Conservation (phyloP, 2,888 invertebrate genomes). For the Acrobasis repandana region DNA sequence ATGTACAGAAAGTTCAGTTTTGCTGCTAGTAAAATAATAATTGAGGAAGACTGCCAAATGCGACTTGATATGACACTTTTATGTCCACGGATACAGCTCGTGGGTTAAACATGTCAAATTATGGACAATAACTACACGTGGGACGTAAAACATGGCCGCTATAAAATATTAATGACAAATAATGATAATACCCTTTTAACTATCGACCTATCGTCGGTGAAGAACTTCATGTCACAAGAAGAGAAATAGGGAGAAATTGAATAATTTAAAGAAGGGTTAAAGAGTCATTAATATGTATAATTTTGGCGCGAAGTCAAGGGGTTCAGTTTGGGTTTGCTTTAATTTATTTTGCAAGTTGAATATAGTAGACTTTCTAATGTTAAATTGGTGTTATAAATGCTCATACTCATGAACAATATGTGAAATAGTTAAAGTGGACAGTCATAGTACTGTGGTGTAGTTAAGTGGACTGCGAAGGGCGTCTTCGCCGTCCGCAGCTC, state of each 20-base stretch:
- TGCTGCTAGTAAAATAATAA: not conserved
- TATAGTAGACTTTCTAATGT: too few relatives aligned
- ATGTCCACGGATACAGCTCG: not conserved
- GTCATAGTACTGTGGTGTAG: too few relatives aligned
- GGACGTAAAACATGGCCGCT: not conserved
- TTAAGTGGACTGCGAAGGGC: too few relatives aligned
- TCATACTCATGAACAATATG: too few relatives aligned
- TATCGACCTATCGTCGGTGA: not conserved
- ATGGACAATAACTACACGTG: constrained; percentile 3
- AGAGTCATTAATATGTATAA: too few relatives aligned
- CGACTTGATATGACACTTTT: not conserved
- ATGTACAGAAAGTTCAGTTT: not conserved
- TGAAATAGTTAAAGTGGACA: too few relatives aligned
- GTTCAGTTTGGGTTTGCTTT: too few relatives aligned
- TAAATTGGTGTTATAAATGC: too few relatives aligned
- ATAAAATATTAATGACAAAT: constrained; percentile 9
- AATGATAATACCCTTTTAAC: constrained; percentile 2
- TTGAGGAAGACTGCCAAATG: constrained; percentile 3
- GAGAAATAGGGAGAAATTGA: not conserved
- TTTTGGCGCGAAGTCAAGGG: too few relatives aligned
- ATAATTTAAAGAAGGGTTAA: too few relatives aligned
- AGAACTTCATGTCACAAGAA: not conserved
- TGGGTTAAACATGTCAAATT: constrained; percentile 2
- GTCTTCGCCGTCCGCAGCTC: too few relatives aligned
- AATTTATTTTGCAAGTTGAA: too few relatives aligned